Evolutionary conservation across 1,140 invertebrate species (phyloP).

Genomic region (Sycobia sp.): DNA sequence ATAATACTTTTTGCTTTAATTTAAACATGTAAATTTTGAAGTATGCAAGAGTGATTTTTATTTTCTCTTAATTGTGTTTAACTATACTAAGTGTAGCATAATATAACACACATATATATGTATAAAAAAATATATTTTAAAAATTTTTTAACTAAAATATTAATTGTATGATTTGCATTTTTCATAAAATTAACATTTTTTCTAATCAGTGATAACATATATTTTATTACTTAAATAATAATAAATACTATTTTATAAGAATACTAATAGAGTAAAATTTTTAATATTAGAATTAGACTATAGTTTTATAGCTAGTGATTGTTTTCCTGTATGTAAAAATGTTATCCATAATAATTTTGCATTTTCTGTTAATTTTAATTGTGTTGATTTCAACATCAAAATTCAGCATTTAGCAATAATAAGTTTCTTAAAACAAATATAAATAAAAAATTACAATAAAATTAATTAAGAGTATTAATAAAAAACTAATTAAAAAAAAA

Average conservation of each 20-base stretch:
- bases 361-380: neutral
- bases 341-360: too few species aligned
- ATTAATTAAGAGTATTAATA: too few species aligned
- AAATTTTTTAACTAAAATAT: neutral
- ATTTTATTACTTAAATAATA: too few species aligned
- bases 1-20: slow-evolving; percentile 5
- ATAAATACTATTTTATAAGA: too few species aligned
- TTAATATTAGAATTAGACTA: neutral
- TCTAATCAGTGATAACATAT: neutral
- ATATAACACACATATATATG: neutral
- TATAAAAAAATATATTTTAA: slow-evolving; percentile 7
- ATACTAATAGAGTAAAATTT: too few species aligned
- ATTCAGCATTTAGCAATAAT: neutral
- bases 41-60: slow-evolving; percentile 3
- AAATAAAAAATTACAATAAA: slow-evolving; percentile 19
- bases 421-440: slow-evolving; percentile 8
- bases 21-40: slow-evolving; percentile 7
- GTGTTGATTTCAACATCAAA: neutral
- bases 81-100: neutral
- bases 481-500: too few species aligned
- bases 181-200: neutral
- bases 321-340: too few species aligned
- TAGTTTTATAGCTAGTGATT: slow-evolving; percentile 4
- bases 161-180: neutral
- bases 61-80: too few species aligned